Conservation (phyloP, 2,888 invertebrate species). For the Carcina quercana region DNA sequence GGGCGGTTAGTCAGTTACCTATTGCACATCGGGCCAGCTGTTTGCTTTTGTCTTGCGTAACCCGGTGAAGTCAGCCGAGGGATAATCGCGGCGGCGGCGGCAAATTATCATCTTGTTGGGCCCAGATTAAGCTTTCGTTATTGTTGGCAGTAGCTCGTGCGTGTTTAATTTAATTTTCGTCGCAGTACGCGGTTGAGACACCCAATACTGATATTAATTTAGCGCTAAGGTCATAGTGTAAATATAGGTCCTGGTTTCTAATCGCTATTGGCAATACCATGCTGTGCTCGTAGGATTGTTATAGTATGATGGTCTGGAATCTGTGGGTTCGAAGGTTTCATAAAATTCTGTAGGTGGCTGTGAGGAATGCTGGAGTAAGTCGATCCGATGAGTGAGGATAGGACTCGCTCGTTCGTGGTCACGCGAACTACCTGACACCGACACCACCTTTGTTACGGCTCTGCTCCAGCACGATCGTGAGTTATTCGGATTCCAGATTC, state of each 20-base stretch:
- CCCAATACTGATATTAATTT: slow-evolving; percentile 28
- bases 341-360: slow-evolving; percentile 42
- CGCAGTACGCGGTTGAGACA: slow-evolving; percentile 38
- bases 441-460: slow-evolving; percentile 41
- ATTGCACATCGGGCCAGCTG: slow-evolving; percentile 58
- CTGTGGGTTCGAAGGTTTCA: slow-evolving; percentile 32
- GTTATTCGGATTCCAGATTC: slow-evolving; percentile 43
- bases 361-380: slow-evolving; percentile 53
- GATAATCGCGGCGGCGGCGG: slow-evolving; percentile 59
- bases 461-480: slow-evolving; percentile 39
- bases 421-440: slow-evolving; percentile 59
- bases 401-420: slow-evolving; percentile 46
- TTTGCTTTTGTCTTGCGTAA: slow-evolving; percentile 66
- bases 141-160: slow-evolving; percentile 57
- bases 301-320: slow-evolving; percentile 14
- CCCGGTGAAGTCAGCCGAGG: slow-evolving; percentile 52
- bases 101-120: slow-evolving; percentile 29
- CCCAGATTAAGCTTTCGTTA: slow-evolving; percentile 50
- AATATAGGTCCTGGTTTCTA: slow-evolving; percentile 10
- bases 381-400: slow-evolving; percentile 54
- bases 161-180: slow-evolving; percentile 62
- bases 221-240: slow-evolving; percentile 21
- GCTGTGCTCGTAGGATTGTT: background rate
- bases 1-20: slow-evolving; percentile 43
- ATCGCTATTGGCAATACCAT: background rate